A percentile compares a stretch with the other conserved stretches of the same genome.
Evolutionary conservation across 2,797 vertebrate genomes (phyloP).

Genomic region (Okamejei kenojei): DNA sequence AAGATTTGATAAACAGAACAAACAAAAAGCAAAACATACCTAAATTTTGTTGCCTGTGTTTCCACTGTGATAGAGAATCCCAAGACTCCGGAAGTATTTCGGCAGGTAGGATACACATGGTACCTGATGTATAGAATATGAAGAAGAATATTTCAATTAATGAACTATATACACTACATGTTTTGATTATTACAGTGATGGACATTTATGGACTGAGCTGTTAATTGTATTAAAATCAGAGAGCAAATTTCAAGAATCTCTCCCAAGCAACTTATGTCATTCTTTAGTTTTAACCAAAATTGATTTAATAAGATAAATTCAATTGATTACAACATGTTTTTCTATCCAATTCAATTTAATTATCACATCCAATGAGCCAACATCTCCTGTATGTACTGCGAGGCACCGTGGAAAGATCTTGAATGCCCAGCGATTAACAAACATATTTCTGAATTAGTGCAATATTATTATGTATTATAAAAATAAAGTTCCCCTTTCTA

Average conservation of each 20-base stretch:
- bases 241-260: neutral
- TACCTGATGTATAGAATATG: constrained; percentile 59
- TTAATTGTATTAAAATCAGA: neutral
- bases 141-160: neutral
- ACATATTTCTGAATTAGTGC: neutral
- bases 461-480: neutral
- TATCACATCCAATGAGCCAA: neutral
- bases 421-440: neutral
- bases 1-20: neutral
- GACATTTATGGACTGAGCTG: neutral
- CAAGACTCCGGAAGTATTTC: constrained; percentile 88
- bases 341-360: neutral
- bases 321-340: neutral
- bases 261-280: neutral
- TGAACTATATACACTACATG: neutral
- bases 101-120: constrained; percentile 83
- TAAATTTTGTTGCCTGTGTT: constrained; percentile 89
- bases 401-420: neutral
- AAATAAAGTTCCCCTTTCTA: neutral
- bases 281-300: neutral
- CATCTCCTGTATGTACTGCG: neutral
- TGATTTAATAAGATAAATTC: neutral
- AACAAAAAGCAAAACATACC: constrained; percentile 55
- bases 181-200: neutral
- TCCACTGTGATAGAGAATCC: constrained; percentile 90